These are phyloP conservation scores for Linyphia triangularis DNA, from an alignment of 2,888 invertebrate species.

Conservation along the genomic window DNA sequence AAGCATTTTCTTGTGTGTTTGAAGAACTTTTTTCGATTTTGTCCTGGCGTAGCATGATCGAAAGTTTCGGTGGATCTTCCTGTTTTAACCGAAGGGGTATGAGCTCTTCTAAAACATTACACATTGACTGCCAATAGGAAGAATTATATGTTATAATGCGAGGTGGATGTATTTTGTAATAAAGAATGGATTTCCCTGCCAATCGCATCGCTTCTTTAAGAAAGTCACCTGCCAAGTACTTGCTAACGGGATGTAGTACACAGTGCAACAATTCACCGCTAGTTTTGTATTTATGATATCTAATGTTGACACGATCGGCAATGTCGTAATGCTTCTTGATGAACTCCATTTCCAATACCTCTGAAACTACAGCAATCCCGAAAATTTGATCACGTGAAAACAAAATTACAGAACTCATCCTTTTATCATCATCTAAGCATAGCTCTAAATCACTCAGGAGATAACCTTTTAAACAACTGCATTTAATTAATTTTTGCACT, in stretches of 20 bases:
- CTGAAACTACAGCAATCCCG: slow-evolving; percentile 8
- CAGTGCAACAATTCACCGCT: slow-evolving; percentile 49
- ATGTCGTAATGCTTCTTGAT: slow-evolving; percentile 36
- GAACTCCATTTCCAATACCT: slow-evolving; percentile 14
- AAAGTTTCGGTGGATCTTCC: slow-evolving; percentile 27
- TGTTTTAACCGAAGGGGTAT: slow-evolving; percentile 14
- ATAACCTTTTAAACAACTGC: slow-evolving; percentile 58
- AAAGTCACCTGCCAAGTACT: slow-evolving; percentile 17
- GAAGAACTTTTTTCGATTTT: neutral
- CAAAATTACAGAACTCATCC: neutral
- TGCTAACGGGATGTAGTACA: slow-evolving; percentile 51
- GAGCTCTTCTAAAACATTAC: slow-evolving; percentile 53
- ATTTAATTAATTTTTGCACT: slow-evolving; percentile 21
- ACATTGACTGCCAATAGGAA: slow-evolving; percentile 57
- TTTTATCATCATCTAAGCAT: neutral
- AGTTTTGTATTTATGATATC: neutral
- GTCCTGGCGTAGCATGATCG: neutral
- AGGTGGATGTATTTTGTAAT: slow-evolving; percentile 54
- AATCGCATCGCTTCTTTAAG: neutral
- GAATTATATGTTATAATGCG: slow-evolving; percentile 34
- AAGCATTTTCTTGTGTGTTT: neutral
- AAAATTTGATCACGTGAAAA: neutral
- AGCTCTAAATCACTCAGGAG: slow-evolving; percentile 31
- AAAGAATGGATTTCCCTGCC: slow-evolving; percentile 29
- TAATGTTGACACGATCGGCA: slow-evolving; percentile 18